Evolutionary conservation across 2,797 vertebrate species (phyloP).

Genomic region (Serranus cabrilla): DNA sequence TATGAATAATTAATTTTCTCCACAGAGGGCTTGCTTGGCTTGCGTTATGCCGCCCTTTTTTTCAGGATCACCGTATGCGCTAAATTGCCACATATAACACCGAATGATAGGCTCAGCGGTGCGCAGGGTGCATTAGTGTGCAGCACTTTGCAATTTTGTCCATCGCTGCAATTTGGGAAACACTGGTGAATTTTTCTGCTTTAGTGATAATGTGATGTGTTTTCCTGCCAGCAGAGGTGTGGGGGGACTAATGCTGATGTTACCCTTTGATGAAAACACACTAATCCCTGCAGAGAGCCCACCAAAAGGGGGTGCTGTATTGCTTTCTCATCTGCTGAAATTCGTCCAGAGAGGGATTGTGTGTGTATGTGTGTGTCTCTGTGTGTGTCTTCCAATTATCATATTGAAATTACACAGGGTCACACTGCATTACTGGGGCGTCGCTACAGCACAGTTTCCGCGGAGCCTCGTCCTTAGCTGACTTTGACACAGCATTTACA

Average conservation of each 20-base stretch:
- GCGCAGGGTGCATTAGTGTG: slow-evolving; percentile 22
- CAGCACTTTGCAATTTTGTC: slow-evolving; percentile 43
- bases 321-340: slow-evolving; percentile 58
- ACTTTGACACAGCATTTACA: slow-evolving; percentile 75
- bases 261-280: slow-evolving; percentile 35
- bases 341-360: slow-evolving; percentile 14
- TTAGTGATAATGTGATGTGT: slow-evolving; percentile 31
- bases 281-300: slow-evolving; percentile 49
- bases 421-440: slow-evolving; percentile 70
- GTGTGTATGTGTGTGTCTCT: slow-evolving; percentile 2
- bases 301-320: slow-evolving; percentile 83
- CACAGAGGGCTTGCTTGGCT: slow-evolving; percentile 43
- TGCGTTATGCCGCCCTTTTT: slow-evolving; percentile 22
- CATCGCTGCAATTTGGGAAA: slow-evolving; percentile 33
- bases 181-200: slow-evolving; percentile 14
- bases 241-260: slow-evolving; percentile 21
- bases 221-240: slow-evolving; percentile 35
- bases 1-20: slow-evolving; percentile 74
- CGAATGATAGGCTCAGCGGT: slow-evolving; percentile 16
- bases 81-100: slow-evolving; percentile 35
- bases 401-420: slow-evolving; percentile 74
- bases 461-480: slow-evolving; percentile 72
- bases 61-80: background rate
- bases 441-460: slow-evolving; percentile 49
- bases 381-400: slow-evolving; percentile 71